A percentile compares a stretch with the other conserved stretches of the same genome.
Evolutionary conservation across 2,113 vertebrate genomes (phyloP).

Genomic region (Triplophysa siluroides): DNA sequence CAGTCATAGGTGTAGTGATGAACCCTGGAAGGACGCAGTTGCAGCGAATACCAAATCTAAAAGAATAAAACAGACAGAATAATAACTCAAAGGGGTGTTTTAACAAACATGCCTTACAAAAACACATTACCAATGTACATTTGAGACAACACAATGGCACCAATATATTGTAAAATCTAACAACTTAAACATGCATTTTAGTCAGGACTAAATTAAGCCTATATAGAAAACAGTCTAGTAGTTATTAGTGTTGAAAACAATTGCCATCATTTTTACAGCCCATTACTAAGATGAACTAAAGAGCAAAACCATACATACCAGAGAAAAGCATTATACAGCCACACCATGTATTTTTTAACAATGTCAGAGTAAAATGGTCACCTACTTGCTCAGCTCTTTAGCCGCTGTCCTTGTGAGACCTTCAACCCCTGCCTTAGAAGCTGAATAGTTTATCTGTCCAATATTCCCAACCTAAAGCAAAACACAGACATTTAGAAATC

Average conservation of each 20-base stretch:
- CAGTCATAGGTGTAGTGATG: constrained; percentile 84
- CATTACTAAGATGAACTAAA: constrained; percentile 67
- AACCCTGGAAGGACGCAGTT: constrained; percentile 86
- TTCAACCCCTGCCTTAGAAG: constrained; percentile 87
- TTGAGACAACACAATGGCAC: too few relatives aligned
- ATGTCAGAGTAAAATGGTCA: not conserved
- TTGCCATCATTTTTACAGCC: constrained; percentile 37
- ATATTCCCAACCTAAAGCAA: constrained; percentile 82
- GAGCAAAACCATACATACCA: not conserved
- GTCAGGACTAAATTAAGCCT: too few relatives aligned
- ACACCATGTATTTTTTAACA: not conserved
- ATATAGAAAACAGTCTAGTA: not conserved
- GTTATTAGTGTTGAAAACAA: too few relatives aligned
- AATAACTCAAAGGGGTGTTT: too few relatives aligned
- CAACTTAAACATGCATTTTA: too few relatives aligned
- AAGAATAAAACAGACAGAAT: not conserved
- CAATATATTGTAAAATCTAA: too few relatives aligned
- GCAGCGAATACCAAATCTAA: constrained; percentile 73
- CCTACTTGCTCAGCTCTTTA: constrained; percentile 82
- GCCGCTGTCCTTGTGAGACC: constrained; percentile 81
- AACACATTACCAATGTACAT: too few relatives aligned
- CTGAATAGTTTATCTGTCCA: constrained; percentile 82
- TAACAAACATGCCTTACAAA: too few relatives aligned
- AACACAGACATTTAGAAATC: not conserved
- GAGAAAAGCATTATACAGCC: not conserved